Evolutionary conservation across 2,113 vertebrate species (phyloP).

Genomic region (Astatotilapia flaviijosephi): DNA sequence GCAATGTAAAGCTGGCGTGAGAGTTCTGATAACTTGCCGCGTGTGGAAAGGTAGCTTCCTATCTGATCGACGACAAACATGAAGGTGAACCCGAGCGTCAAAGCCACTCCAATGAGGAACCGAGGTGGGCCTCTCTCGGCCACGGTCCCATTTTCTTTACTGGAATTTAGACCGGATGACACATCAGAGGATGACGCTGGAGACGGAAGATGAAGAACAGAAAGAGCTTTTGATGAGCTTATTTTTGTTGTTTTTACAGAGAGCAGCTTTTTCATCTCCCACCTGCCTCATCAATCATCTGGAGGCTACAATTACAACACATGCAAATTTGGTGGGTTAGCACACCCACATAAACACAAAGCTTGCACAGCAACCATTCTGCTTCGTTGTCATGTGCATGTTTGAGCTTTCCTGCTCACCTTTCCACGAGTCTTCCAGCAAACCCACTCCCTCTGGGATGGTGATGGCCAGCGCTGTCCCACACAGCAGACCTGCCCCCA

Average conservation of each 20-base stretch:
- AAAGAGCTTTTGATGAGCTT: slow-evolving; percentile 6
- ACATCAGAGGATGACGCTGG: slow-evolving; percentile 42
- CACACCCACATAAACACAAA: neutral
- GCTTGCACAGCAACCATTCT: neutral
- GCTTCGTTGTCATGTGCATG: neutral
- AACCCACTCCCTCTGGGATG: slow-evolving; percentile 71
- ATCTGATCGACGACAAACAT: slow-evolving; percentile 79
- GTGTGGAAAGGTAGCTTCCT: slow-evolving; percentile 58
- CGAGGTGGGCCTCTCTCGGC: slow-evolving; percentile 37
- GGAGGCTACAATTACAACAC: neutral
- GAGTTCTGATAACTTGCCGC: slow-evolving; percentile 41
- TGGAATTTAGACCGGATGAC: slow-evolving; percentile 6
- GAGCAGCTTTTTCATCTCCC: neutral
- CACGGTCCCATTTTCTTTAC: neutral
- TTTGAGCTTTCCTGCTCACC: slow-evolving; percentile 12
- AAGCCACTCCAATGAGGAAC: slow-evolving; percentile 68
- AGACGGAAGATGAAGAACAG: neutral
- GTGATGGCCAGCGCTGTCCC: slow-evolving; percentile 65
- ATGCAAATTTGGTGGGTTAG: neutral
- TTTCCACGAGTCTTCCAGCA: slow-evolving; percentile 53
- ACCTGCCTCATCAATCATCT: neutral
- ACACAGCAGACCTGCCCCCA: slow-evolving; percentile 71
- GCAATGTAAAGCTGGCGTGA: neutral
- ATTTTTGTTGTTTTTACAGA: neutral
- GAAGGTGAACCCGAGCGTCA: slow-evolving; percentile 74